phyloP scores from a whole-genome alignment of 2,797 vertebrate species.

The Molossus molossus region DNA sequence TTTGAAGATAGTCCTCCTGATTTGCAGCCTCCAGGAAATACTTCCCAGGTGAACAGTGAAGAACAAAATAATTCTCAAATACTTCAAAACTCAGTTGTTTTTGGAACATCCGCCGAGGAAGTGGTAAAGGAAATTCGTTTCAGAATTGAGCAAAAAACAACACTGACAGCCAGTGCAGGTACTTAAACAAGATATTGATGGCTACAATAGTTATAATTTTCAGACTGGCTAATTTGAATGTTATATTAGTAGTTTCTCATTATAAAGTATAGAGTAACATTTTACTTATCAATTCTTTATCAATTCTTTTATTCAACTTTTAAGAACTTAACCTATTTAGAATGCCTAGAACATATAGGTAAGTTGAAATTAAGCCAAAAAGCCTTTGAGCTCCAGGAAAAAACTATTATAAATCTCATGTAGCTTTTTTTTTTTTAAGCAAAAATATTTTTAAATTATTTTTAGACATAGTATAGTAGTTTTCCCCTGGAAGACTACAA shows the following conservation, averaged over 20 bases:
- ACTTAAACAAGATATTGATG: slow-evolving; percentile 63
- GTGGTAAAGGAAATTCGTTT: slow-evolving; percentile 98
- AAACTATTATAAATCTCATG: background rate
- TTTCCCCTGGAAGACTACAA: slow-evolving; percentile 12
- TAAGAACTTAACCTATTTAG: slow-evolving; percentile 22
- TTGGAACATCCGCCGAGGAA: slow-evolving; percentile 95
- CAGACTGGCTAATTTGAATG: background rate
- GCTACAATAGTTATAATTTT: background rate
- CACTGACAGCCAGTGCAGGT: slow-evolving; percentile 98
- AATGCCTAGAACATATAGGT: slow-evolving; percentile 25
- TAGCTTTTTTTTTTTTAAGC: slow-evolving; percentile 45
- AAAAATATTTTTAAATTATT: slow-evolving; percentile 50
- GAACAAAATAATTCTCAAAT: slow-evolving; percentile 75
- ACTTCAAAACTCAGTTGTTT: slow-evolving; percentile 89
- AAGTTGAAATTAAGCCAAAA: slow-evolving; percentile 62
- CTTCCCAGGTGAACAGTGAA: slow-evolving; percentile 69
- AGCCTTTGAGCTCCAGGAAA: background rate
- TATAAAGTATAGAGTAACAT: background rate
- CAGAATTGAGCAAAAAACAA: slow-evolving; percentile 97
- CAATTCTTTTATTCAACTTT: slow-evolving; percentile 14
- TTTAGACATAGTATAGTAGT: slow-evolving; percentile 4
- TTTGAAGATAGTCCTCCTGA: slow-evolving; percentile 93
- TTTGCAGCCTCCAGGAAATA: slow-evolving; percentile 51
- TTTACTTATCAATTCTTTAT: slow-evolving; percentile 16
- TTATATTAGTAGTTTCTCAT: background rate